phyloP scores from a whole-genome alignment of 2,113 vertebrate genomes.

The Puffinus mauretanicus region DNA sequence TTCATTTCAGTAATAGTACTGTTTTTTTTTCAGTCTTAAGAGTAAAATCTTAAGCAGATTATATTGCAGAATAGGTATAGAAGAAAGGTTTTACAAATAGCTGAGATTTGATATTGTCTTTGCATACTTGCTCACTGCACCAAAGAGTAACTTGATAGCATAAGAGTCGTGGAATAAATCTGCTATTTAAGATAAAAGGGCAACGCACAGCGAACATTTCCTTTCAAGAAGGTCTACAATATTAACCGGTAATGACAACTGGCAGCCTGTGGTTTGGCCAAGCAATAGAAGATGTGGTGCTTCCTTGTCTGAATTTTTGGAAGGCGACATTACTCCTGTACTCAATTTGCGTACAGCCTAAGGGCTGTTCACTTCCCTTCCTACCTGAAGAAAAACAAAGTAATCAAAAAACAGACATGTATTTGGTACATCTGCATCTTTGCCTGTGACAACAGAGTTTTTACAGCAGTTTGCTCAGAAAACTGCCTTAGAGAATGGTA shows the following conservation, averaged over 20 bases:
- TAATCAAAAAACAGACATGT: neutral
- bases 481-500: neutral
- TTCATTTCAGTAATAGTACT: neutral
- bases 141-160: neutral
- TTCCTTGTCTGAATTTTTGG: neutral
- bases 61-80: neutral
- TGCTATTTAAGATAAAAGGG: neutral
- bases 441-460: neutral
- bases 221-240: neutral
- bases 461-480: neutral
- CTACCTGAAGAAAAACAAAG: neutral
- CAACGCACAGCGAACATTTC: neutral
- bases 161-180: neutral
- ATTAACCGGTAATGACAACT: neutral
- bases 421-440: neutral
- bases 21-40: neutral
- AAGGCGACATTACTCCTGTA: neutral
- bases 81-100: neutral
- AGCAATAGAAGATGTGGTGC: neutral
- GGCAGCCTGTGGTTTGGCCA: neutral
- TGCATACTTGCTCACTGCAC: neutral
- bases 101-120: neutral
- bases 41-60: neutral
- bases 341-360: neutral
- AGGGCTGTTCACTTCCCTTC: neutral